phyloP scores from a whole-genome alignment of 2,113 vertebrate species.

The Hippocampus barbouri region DNA sequence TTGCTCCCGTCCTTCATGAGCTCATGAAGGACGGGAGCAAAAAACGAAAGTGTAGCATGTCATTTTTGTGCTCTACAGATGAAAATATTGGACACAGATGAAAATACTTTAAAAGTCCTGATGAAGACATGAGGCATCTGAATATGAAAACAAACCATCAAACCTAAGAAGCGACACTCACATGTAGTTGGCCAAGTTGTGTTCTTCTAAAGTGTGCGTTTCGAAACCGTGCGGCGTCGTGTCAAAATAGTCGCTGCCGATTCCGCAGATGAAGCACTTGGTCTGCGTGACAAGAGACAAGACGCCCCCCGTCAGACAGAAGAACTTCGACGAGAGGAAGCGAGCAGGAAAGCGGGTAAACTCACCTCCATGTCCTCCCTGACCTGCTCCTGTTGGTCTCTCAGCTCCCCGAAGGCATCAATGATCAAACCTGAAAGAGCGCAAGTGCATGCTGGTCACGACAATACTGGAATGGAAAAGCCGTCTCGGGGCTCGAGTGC shows the following conservation, averaged over 20 bases:
- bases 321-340: not conserved
- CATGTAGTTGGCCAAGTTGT: slow-evolving; percentile 88
- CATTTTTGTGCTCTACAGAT: no score
- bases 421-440: slow-evolving; percentile 82
- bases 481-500: not conserved
- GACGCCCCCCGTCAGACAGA: not conserved
- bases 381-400: slow-evolving; percentile 91
- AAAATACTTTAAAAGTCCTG: no score
- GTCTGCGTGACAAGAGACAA: slow-evolving; percentile 68
- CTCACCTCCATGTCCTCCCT: slow-evolving; percentile 93
- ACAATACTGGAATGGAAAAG: no score
- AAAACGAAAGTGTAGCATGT: no score
- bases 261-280: slow-evolving; percentile 93
- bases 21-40: no score
- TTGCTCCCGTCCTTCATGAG: no score
- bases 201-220: slow-evolving; percentile 88
- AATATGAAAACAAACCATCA: no score
- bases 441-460: not conserved
- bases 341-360: not conserved
- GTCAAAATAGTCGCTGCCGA: slow-evolving; percentile 92
- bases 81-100: no score
- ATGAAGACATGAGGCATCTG: no score
- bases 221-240: slow-evolving; percentile 90
- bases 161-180: slow-evolving; percentile 46
- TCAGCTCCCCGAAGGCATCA: slow-evolving; percentile 87